phyloP scores from a whole-genome alignment of 2,113 vertebrate species.

The Ranitomeya variabilis region DNA sequence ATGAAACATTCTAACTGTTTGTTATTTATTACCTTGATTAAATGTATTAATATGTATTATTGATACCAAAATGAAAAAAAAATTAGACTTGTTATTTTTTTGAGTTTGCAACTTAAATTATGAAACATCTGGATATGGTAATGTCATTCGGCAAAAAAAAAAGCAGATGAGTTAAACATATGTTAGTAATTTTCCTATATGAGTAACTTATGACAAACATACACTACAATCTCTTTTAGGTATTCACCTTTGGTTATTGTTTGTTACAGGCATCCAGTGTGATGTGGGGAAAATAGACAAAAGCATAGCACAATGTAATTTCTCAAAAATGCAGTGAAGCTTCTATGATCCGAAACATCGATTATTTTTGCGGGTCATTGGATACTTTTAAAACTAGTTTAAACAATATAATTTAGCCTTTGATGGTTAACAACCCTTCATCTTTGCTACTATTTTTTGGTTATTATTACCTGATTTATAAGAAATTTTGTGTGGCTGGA shows the following conservation, averaged over 20 bases:
- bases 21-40: background rate
- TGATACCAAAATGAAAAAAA: background rate
- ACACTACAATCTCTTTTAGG: background rate
- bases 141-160: constrained; percentile 6
- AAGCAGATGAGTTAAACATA: constrained; percentile 17
- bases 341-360: background rate
- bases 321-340: background rate
- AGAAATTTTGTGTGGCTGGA: background rate
- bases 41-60: background rate
- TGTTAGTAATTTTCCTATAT: constrained; percentile 1
- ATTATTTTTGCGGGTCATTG: background rate
- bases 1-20: no score
- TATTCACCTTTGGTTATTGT: background rate
- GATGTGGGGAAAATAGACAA: no score
- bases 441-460: no score
- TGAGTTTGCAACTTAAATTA: background rate
- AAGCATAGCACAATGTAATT: no score
- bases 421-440: no score
- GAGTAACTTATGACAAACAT: background rate
- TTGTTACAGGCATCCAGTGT: background rate
- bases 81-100: background rate
- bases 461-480: no score
- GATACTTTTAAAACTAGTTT: background rate
- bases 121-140: constrained; percentile 43
- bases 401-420: background rate